Evolutionary conservation across 2,113 vertebrate species (phyloP), one percentile per base, ranked within the genome.

Genomic region (Hippocampus zosterae): DNA sequence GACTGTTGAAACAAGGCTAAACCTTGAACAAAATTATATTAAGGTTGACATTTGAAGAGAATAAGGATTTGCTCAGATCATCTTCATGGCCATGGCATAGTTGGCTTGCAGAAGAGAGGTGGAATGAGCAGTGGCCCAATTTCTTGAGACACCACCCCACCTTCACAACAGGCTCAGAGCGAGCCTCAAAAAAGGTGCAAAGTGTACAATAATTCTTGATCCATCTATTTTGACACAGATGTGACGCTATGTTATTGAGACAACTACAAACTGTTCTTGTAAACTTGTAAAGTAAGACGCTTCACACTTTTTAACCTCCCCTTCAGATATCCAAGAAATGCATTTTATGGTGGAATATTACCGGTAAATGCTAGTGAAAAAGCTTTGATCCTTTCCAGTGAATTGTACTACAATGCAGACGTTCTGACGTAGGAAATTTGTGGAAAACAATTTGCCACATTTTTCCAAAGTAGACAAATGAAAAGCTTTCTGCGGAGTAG

Each of bases 381-480:
- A 53, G n/a, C 19, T 10, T 19, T 53, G 74, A 64, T 67, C 33
- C 59, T 83, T 85, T 84, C 81, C 82, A 85, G 62, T 67, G 44
- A 65, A 64, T 52, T 79, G 73, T 80, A 82, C n/a, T 71, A 81
- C 82, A 86, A 63, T 25, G 69, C 33, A 74, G 73, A 83, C 80
- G 75, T 76, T 80, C 71, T 84, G 77, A 85, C 78, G 67, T 8
- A 18, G 70, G 72, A 77, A 86, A 92, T 88, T 87, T 90, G 86
- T 90, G 84, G 85, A 77, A 82, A 82, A 82, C 70, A 27, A 79
- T 81, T 81, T 80, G 75, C 77, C 70, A 70, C 68, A 84, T 81
- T 87, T 90, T 90, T 88, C 84, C 86, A 88, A 83, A 83, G 76
- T 71, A 71, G 69, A 33, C 73, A 84, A 88, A 86, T 85, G 79